Evolutionary conservation across 2,113 vertebrate genomes (phyloP).

Genomic region (Pholis gunnellus): DNA sequence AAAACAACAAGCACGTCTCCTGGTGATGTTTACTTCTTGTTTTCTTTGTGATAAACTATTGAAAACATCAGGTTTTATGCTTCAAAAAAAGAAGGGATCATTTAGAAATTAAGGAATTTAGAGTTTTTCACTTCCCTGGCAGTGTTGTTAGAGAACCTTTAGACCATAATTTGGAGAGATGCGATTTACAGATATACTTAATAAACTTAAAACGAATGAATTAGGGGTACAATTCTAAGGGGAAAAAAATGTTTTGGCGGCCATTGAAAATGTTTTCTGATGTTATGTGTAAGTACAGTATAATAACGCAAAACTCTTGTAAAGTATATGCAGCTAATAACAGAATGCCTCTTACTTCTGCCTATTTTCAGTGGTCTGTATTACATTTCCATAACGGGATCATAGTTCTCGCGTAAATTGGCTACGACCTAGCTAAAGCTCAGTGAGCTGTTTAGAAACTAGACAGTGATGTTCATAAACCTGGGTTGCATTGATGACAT

Average conservation of each 20-base stretch:
- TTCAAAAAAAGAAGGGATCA: neutral
- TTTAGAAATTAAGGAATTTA: neutral
- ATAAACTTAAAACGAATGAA: neutral
- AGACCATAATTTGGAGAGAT: neutral
- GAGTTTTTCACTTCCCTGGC: neutral
- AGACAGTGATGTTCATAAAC: constrained; percentile 54
- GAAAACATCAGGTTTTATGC: neutral
- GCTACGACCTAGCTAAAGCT: constrained; percentile 22
- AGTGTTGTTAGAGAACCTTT: neutral
- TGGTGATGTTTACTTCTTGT: neutral
- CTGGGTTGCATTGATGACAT: constrained; percentile 58
- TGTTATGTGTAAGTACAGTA: neutral
- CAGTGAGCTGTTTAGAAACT: constrained; percentile 26
- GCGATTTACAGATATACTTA: neutral
- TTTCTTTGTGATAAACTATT: constrained; percentile 4
- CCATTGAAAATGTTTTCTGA: neutral
- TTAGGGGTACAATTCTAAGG: neutral
- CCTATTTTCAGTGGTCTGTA: neutral
- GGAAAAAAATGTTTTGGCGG: neutral
- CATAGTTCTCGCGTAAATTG: constrained; percentile 16
- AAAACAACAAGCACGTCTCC: neutral
- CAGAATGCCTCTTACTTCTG: neutral
- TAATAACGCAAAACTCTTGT: neutral
- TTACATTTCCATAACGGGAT: constrained; percentile 24
- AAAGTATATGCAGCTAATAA: constrained; percentile 1